Conservation (phyloP, 2,888 invertebrate species). For the Drosophila histrio region DNA sequence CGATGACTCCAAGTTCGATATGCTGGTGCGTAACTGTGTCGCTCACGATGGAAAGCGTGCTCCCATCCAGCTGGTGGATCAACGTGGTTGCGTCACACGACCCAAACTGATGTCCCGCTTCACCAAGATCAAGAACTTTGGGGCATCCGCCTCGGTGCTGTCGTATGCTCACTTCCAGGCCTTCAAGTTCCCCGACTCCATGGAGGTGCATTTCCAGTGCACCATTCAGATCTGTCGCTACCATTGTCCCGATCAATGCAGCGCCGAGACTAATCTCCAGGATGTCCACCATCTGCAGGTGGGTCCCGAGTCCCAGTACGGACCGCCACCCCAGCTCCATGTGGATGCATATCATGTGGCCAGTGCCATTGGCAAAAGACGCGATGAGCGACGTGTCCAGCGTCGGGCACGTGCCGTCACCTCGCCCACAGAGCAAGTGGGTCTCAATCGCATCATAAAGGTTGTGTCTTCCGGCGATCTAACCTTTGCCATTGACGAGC, state of each 20-base stretch:
- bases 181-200: constrained; percentile 97
- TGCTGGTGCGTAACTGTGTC: constrained; percentile 96
- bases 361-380: constrained; percentile 87
- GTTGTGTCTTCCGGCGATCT: constrained; percentile 96
- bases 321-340: constrained; percentile 87
- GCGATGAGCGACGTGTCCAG: constrained; percentile 89
- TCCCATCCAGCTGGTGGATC: constrained; percentile 96
- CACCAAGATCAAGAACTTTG: constrained; percentile 97
- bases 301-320: constrained; percentile 88
- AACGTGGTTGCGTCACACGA: constrained; percentile 95
- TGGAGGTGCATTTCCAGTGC: constrained; percentile 98
- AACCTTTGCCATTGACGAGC: constrained; percentile 92
- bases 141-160: constrained; percentile 95
- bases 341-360: constrained; percentile 87
- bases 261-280: constrained; percentile 88
- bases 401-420: constrained; percentile 87
- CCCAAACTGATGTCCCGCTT: constrained; percentile 97
- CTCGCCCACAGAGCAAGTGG: constrained; percentile 87
- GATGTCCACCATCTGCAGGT: constrained; percentile 86
- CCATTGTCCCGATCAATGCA: constrained; percentile 96
- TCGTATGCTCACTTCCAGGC: constrained; percentile 98
- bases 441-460: constrained; percentile 93
- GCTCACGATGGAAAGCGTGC: constrained; percentile 97
- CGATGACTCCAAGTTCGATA: constrained; percentile 97
- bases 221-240: constrained; percentile 97